A percentile compares a stretch with the other conserved stretches of the same genome.
These are phyloP conservation scores for Toxotes jaculatrix DNA, from an alignment of 2,113 vertebrate species.

Conservation along the genomic window DNA sequence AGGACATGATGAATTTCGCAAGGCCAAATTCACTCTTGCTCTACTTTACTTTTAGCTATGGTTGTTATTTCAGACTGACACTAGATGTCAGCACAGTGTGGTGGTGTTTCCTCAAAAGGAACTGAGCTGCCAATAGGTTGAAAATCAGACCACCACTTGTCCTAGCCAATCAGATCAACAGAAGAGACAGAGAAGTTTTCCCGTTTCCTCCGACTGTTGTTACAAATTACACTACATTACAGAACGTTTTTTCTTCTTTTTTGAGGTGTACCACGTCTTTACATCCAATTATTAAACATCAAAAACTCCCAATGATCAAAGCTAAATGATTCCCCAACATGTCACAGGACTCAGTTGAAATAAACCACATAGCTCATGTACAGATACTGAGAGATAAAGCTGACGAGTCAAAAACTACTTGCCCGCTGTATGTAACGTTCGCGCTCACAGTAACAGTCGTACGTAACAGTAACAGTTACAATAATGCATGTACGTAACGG, in stretches of 20 bases:
- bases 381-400: background rate
- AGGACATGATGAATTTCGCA: background rate
- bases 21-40: background rate
- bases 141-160: conserved; percentile 82
- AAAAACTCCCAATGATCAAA: background rate
- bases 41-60: background rate
- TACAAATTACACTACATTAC: background rate
- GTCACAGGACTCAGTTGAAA: no score
- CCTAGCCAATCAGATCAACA: conserved; percentile 77
- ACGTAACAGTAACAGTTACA: background rate
- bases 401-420: no score
- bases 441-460: background rate
- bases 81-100: conserved; percentile 78
- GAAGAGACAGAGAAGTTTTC: conserved; percentile 55
- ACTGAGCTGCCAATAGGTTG: conserved; percentile 63
- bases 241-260: no score
- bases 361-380: background rate
- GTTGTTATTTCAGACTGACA: conserved; percentile 53
- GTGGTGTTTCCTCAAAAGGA: conserved; percentile 6
- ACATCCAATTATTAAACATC: background rate
- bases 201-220: background rate
- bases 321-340: no score
- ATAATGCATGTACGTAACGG: no score
- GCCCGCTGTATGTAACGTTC: no score
- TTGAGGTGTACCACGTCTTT: rapidly evolving